These are phyloP conservation scores for Sitodiplosis mosellana DNA, from an alignment of 1,140 invertebrate species.

Conservation along the genomic window DNA sequence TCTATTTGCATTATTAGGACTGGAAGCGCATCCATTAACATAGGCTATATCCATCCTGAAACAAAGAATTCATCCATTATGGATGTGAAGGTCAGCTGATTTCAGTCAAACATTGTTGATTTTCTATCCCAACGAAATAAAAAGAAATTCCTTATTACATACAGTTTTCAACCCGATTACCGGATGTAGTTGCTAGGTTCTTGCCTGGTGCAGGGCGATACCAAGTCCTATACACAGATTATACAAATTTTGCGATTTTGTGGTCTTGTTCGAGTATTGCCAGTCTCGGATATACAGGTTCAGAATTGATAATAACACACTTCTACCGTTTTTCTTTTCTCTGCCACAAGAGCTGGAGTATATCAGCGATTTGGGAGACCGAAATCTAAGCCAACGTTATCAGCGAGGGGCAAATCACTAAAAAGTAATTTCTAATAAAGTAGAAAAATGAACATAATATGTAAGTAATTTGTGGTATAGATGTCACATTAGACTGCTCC, in stretches of 20 bases:
- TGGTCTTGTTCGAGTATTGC: constrained; percentile 48
- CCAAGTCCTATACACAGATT: constrained; percentile 49
- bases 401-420: too few species aligned
- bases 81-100: too few species aligned
- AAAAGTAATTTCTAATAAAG: too few species aligned
- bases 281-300: constrained; percentile 13
- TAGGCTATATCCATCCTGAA: neutral
- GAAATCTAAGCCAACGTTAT: too few species aligned
- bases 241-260: constrained; percentile 43
- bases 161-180: constrained; percentile 29
- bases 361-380: too few species aligned
- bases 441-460: too few species aligned
- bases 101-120: neutral
- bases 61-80: neutral
- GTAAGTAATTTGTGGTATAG: too few species aligned
- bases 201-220: constrained; percentile 46
- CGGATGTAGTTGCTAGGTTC: constrained; percentile 38
- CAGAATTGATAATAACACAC: too few species aligned
- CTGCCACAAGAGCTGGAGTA: too few species aligned
- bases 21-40: neutral
- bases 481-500: too few species aligned
- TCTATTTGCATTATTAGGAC: too few species aligned
- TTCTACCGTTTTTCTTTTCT: too few species aligned
- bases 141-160: neutral
- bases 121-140: neutral